A percentile compares a stretch with the other conserved stretches of the same genome.
phyloP scores from a whole-genome alignment of 2,888 invertebrate genomes.

The Ischnura elegans region DNA sequence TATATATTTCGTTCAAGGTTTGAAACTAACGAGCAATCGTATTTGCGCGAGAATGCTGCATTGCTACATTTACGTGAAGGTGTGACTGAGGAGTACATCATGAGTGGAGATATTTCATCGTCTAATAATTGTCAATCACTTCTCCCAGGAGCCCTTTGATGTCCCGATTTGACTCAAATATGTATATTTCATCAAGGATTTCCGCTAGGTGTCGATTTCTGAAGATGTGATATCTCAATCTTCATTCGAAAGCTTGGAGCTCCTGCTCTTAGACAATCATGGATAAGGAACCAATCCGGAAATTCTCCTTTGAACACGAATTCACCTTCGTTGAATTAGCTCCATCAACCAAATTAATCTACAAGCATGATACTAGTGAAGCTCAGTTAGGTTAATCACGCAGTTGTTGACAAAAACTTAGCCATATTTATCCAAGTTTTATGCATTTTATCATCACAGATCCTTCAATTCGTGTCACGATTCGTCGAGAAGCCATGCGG shows the following conservation, averaged over 20 bases:
- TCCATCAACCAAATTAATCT: background rate
- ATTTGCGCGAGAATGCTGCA: no score
- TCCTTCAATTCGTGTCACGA: no score
- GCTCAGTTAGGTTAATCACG: no score
- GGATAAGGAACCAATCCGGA: background rate
- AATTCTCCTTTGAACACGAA: no score
- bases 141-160: background rate
- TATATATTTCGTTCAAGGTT: no score
- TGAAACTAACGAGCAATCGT: no score
- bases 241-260: background rate
- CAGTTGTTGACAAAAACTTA: no score
- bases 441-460: no score
- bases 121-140: background rate
- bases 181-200: background rate
- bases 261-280: background rate
- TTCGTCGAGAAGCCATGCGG: no score
- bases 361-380: no score
- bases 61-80: background rate
- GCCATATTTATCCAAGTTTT: no score
- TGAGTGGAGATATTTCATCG: background rate
- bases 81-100: background rate
- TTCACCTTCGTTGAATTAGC: background rate
- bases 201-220: background rate
- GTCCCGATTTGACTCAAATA: background rate
- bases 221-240: background rate